These are phyloP conservation scores for Pangasius krempfi DNA, from an alignment of 2,797 vertebrate species.

Conservation along the genomic window DNA sequence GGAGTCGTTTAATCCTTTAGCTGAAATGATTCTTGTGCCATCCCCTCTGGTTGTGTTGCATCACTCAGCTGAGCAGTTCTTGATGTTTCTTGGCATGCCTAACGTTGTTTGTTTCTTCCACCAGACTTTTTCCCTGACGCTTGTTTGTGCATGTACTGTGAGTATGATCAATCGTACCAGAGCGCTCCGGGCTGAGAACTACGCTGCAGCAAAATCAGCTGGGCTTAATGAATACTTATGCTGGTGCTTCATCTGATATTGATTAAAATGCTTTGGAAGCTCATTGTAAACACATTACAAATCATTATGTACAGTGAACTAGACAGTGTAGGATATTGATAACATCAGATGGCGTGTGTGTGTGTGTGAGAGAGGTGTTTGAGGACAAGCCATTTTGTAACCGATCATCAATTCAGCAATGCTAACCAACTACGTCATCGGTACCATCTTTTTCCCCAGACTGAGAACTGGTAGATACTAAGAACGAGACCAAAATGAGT, in stretches of 20 bases:
- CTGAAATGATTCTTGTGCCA: not conserved
- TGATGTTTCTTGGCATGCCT: not conserved
- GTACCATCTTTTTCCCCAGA: not conserved
- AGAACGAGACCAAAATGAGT: not conserved
- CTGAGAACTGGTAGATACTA: not conserved
- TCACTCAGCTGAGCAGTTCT: not conserved
- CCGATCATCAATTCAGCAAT: constrained; percentile 22
- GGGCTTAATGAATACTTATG: not conserved
- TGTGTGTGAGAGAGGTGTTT: constrained; percentile 23
- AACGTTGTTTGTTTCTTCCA: not conserved
- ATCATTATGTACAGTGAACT: not conserved
- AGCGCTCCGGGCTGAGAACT: not conserved
- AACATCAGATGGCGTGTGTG: not conserved
- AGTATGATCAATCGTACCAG: not conserved
- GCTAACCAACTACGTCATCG: not conserved
- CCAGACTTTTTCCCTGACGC: not conserved
- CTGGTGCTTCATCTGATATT: not conserved
- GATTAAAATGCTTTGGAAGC: not conserved
- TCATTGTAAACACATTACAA: not conserved
- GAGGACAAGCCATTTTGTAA: constrained; percentile 55
- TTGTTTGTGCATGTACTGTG: not conserved
- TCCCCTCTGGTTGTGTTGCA: not conserved
- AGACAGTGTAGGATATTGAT: constrained; percentile 15
- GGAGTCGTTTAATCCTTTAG: not conserved
- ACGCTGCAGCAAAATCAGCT: not conserved